Percentiles rank a stretch among this genome's conserved stretches.
Conservation (phyloP, 1,140 invertebrate species). For the Lineus longissimus region DNA sequence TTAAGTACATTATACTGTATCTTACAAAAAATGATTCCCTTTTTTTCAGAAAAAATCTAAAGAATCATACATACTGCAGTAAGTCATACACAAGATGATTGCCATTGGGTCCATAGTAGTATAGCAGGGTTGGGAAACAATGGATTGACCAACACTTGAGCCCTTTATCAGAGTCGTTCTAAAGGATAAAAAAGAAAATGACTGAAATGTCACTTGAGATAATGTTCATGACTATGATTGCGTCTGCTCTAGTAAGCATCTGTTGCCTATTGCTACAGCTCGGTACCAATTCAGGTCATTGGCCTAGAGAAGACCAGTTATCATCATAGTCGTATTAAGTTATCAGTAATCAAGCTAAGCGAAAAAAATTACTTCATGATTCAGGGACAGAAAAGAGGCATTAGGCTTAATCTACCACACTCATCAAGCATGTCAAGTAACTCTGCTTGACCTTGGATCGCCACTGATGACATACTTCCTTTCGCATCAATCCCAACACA, state of each 20-base stretch:
- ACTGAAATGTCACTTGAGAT: neutral
- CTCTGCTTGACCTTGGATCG: no score
- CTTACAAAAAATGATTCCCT: neutral
- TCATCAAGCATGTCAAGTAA: no score
- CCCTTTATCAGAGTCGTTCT: slow-evolving; percentile 25
- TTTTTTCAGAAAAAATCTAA: neutral
- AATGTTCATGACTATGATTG: neutral
- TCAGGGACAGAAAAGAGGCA: no score
- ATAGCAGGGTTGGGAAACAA: slow-evolving; percentile 29
- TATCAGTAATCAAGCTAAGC: no score
- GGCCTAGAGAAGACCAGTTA: no score
- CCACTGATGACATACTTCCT: no score
- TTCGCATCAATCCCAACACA: no score
- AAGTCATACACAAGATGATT: slow-evolving; percentile 35
- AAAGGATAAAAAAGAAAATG: slow-evolving; percentile 5
- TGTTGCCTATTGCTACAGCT: neutral
- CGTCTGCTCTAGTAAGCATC: neutral
- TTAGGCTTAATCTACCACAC: no score
- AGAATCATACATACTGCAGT: slow-evolving; percentile 27
- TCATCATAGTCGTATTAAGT: no score
- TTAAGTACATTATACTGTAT: no score
- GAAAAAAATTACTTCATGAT: no score
- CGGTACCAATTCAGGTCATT: no score
- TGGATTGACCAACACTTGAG: slow-evolving; percentile 24
- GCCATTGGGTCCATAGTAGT: slow-evolving; percentile 34